Conservation (phyloP, 2,888 invertebrate species). For the Orthonevra nobilis region DNA sequence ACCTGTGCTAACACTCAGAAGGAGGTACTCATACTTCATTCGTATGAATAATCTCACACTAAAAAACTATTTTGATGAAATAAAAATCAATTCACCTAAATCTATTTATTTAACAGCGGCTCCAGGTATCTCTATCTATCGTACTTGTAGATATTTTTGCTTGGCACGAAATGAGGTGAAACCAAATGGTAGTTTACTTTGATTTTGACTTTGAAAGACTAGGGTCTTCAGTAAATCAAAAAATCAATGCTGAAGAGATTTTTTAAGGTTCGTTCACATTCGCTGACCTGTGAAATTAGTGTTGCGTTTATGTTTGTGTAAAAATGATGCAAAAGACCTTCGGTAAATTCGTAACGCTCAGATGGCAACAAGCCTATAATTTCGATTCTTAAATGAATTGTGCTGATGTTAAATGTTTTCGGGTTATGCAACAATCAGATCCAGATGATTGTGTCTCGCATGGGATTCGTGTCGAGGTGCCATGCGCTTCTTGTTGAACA, state of each 20-base stretch:
- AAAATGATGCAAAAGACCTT: constrained; percentile 51
- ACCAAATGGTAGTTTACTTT: constrained; percentile 16
- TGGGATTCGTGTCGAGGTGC: too few relatives aligned
- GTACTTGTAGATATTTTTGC: constrained; percentile 21
- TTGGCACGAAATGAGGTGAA: constrained; percentile 3
- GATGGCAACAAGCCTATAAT: constrained; percentile 23
- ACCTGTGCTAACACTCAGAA: neutral
- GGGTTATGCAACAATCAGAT: constrained; percentile 24
- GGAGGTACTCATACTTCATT: constrained; percentile 12
- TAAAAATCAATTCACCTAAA: constrained; percentile 2
- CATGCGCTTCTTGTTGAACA: too few relatives aligned
- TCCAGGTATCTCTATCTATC: neutral
- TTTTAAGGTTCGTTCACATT: constrained; percentile 48
- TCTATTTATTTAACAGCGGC: constrained; percentile 9
- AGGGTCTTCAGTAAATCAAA: neutral
- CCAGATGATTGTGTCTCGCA: too few relatives aligned
- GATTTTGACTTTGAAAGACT: constrained; percentile 44
- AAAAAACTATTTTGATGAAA: constrained; percentile 31
- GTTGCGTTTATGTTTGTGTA: constrained; percentile 5
- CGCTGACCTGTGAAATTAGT: constrained; percentile 55
- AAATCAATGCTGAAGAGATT: constrained; percentile 8
- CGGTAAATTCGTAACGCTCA: constrained; percentile 39
- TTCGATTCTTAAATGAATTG: constrained; percentile 28
- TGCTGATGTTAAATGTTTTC: too few relatives aligned
- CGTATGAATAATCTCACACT: constrained; percentile 5